Base-by-base conservation (phyloP, 2,113 vertebrate species). In the Sporophila hypoxantha region DNA sequence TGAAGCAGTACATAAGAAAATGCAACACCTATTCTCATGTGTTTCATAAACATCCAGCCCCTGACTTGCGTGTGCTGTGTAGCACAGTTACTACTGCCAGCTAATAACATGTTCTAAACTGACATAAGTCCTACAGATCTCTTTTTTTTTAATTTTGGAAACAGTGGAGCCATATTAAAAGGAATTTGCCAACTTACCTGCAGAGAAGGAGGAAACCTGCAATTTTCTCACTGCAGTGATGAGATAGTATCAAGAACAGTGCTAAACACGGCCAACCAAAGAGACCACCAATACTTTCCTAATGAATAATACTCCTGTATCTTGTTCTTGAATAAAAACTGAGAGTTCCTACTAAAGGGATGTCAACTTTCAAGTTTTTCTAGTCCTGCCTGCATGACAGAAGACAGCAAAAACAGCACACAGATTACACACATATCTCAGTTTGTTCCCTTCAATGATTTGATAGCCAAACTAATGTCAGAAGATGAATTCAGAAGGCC, bases 1-100 rank as follows among this genome's bases (percentile, higher is more conserved):
- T 53, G 66, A 94, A 83, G 90, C 56, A 70, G 25, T 75, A 71
- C 66, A 22, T 46, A 93, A 75, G 73, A 85, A 83, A 93, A 91
- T 67, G 74, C 66, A 83, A 91, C 75, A 92, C 77, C 87, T 94
- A 82, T 82, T 93, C 93, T 87, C 49, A 77, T 55, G 60, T 69
- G 67, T 80, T 95, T 73, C 60, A 26, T 78, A 95, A 96, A 95
- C 25, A 95, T 26, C 83, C 50, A 56, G 30, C 42, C 46, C 39
- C n/a, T 88, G 82, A 82, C 12, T 92, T 92, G 21, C 36, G 30
- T 56, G 74, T 69, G 29, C 53, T 52, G 23, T 12, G 57, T 30
- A 82, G 75, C 52, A 42, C 34, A 64, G 39, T 18, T 73, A 25
- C 76, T 93, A 64, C 27, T 83, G 82, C 16, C 47, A 73, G 66